phyloP scores from a whole-genome alignment of 2,113 vertebrate species.

The Dasypus novemcinctus region DNA sequence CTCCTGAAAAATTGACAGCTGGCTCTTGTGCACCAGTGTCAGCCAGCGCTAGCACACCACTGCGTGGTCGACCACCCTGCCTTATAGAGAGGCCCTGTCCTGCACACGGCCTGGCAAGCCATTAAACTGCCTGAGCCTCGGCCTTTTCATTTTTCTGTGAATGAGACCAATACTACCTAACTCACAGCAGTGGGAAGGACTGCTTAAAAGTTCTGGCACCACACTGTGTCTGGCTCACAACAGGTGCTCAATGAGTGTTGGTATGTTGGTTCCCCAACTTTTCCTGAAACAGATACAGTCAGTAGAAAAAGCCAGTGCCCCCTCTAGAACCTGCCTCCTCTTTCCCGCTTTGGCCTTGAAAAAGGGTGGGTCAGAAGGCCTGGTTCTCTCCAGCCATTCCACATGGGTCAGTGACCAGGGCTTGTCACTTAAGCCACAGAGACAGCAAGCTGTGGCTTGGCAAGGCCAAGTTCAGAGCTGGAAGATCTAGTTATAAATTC shows the following conservation, averaged over 20 bases:
- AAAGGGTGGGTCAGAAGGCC: not conserved
- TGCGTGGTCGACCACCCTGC: not conserved
- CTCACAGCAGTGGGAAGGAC: not conserved
- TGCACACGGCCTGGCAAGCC: not conserved
- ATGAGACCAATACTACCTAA: not conserved
- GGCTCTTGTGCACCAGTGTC: not conserved
- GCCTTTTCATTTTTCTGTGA: not conserved
- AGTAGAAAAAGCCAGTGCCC: not conserved
- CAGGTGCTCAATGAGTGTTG: not conserved
- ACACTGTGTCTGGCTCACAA: not conserved
- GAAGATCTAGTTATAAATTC: not conserved
- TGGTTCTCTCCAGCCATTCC: not conserved
- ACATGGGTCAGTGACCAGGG: not conserved
- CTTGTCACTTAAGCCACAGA: not conserved
- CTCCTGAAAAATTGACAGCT: not conserved
- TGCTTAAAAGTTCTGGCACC: not conserved
- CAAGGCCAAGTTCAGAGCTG: not conserved
- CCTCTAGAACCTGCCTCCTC: accelerated
- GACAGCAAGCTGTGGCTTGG: not conserved
- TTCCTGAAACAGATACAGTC: not conserved
- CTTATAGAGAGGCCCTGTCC: not conserved
- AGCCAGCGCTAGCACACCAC: not conserved
- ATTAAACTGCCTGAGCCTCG: not conserved
- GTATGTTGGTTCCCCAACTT: not conserved
- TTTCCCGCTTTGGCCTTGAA: not conserved